Evolutionary conservation across 2,797 vertebrate species (phyloP).

Genomic region (Carcharodon carcharias): DNA sequence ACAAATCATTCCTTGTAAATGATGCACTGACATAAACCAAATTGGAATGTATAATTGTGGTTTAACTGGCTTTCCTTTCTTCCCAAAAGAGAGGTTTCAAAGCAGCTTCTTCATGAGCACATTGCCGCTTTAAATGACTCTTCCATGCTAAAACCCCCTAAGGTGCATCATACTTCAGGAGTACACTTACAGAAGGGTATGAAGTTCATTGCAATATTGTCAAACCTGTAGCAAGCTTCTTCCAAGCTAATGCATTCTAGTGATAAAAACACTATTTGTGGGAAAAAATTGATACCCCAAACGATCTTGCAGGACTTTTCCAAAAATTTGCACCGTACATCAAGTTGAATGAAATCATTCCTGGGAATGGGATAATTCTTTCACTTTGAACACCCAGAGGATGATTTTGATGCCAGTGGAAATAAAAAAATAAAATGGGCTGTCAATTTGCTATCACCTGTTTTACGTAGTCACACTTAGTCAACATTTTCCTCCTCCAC

Average conservation of each 20-base stretch:
- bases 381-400: background rate
- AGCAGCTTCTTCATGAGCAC: background rate
- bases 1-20: background rate
- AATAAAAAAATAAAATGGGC: background rate
- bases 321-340: background rate
- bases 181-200: background rate
- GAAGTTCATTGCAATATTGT: constrained; percentile 10
- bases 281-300: background rate
- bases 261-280: background rate
- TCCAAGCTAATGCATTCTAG: background rate
- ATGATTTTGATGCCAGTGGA: background rate
- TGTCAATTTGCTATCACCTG: background rate
- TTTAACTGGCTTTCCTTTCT: background rate
- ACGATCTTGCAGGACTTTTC: background rate
- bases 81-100: background rate
- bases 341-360: background rate
- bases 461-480: background rate
- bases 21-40: background rate
- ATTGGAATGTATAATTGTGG: background rate
- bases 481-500: background rate
- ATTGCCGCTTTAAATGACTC: background rate
- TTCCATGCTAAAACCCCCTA: background rate
- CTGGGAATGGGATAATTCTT: background rate
- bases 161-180: background rate
- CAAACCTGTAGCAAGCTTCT: constrained; percentile 7